Conservation (phyloP, 1,140 invertebrate species). For the Chrysomallon squamiferum region DNA sequence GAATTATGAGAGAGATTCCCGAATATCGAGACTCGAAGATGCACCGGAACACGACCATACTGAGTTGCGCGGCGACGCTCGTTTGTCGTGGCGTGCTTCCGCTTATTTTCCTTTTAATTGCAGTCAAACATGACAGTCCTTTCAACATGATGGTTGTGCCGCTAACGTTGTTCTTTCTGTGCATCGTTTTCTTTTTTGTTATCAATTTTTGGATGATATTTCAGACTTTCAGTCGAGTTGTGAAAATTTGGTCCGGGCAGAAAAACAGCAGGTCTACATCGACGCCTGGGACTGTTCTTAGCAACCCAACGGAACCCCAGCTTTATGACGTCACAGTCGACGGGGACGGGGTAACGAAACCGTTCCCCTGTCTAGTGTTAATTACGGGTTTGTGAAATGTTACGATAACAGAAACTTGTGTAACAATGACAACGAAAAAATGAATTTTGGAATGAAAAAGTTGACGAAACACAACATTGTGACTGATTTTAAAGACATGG, state of each 20-base stretch:
- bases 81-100: not conserved
- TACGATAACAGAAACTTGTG: slow-evolving; percentile 6
- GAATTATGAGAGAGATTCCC: not conserved
- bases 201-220: slow-evolving; percentile 5
- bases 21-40: not conserved
- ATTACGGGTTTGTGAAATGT: not conserved
- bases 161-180: not conserved
- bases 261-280: not conserved
- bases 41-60: not conserved
- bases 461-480: not conserved
- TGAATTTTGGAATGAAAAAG: not conserved
- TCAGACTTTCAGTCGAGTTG: not conserved
- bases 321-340: not conserved
- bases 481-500: too few relatives aligned
- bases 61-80: not conserved
- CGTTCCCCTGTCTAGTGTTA: not conserved
- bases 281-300: not conserved
- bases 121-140: not conserved
- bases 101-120: not conserved
- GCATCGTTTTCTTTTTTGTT: slow-evolving; percentile 2
- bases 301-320: not conserved
- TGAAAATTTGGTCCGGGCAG: not conserved
- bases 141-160: not conserved
- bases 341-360: not conserved
- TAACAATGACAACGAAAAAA: slow-evolving; percentile 3